These are phyloP conservation scores for Linhomoeus sp. DNA, from an alignment of 2,888 invertebrate species.

Conservation along the genomic window DNA sequence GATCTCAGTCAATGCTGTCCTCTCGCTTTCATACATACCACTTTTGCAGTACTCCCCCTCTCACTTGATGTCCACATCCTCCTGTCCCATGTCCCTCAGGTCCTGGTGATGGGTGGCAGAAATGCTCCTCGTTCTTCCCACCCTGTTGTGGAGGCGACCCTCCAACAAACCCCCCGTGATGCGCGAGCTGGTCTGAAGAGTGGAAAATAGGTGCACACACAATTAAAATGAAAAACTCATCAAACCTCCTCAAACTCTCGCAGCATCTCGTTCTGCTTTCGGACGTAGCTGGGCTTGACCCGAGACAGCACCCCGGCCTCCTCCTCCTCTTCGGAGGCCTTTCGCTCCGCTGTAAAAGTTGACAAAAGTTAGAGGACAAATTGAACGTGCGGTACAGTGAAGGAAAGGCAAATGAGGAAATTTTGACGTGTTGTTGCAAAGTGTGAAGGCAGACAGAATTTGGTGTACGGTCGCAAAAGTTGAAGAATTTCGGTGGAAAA, in stretches of 20 bases:
- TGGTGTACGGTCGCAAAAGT: no score
- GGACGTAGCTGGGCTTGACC: neutral
- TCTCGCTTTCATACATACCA: no score
- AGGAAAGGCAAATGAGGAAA: no score
- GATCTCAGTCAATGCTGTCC: no score
- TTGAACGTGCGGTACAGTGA: no score
- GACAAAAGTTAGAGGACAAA: no score
- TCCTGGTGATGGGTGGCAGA: neutral
- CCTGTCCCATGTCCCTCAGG: neutral
- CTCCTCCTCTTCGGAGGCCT: neutral
- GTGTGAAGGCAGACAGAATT: no score
- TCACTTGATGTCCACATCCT: neutral
- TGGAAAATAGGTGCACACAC: neutral
- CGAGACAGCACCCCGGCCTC: neutral
- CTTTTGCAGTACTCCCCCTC: no score
- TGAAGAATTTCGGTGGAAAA: no score
- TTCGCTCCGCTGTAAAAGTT: neutral
- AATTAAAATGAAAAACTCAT: neutral
- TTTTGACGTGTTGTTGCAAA: no score
- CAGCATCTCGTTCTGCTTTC: conserved; percentile 1
- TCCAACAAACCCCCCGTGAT: conserved; percentile 2
- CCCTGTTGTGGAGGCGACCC: neutral
- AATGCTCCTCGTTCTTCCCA: neutral
- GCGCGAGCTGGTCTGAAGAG: neutral
- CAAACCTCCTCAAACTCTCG: conserved; percentile 2